Evolutionary conservation across 1,140 invertebrate species (phyloP).

Genomic region (Tetragnatha versicolor): DNA sequence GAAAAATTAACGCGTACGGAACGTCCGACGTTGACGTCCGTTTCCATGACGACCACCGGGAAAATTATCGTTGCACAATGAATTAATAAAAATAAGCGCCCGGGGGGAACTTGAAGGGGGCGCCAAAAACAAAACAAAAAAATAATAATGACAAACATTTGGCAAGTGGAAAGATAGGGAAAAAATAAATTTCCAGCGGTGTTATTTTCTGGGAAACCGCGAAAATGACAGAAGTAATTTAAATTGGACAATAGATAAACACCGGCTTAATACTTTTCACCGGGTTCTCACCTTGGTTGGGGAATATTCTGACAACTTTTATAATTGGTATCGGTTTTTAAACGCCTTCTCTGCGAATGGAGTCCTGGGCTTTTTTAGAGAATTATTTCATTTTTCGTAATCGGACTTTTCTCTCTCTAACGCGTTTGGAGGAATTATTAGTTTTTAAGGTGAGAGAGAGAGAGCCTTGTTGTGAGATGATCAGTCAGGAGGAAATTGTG

Average conservation of each 20-base stretch:
- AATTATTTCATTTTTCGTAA: no score
- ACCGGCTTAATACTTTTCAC: conserved; percentile 13
- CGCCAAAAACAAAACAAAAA: conserved; percentile 35
- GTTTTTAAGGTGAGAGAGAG: not conserved
- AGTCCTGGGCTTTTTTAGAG: no score
- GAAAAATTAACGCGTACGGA: conserved; percentile 50
- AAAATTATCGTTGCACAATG: conserved; percentile 37
- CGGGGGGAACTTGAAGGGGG: not conserved
- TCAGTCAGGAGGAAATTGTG: not conserved
- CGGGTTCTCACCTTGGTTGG: not conserved
- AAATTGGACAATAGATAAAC: conserved; percentile 55
- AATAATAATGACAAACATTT: conserved; percentile 43
- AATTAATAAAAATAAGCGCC: conserved; percentile 48
- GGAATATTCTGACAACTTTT: conserved; percentile 52
- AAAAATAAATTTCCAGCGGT: conserved; percentile 30
- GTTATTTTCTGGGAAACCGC: conserved; percentile 47
- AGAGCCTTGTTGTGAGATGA: not conserved
- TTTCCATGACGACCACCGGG: conserved; percentile 17
- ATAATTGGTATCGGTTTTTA: conserved; percentile 55
- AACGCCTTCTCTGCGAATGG: conserved; percentile 18
- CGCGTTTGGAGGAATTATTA: no score
- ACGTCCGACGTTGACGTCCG: conserved; percentile 41
- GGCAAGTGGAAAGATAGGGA: not conserved
- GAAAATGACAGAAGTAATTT: conserved; percentile 55
- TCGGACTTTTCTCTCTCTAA: no score